Conservation (phyloP, 2,797 vertebrate species). For the Eremophila alpestris region DNA sequence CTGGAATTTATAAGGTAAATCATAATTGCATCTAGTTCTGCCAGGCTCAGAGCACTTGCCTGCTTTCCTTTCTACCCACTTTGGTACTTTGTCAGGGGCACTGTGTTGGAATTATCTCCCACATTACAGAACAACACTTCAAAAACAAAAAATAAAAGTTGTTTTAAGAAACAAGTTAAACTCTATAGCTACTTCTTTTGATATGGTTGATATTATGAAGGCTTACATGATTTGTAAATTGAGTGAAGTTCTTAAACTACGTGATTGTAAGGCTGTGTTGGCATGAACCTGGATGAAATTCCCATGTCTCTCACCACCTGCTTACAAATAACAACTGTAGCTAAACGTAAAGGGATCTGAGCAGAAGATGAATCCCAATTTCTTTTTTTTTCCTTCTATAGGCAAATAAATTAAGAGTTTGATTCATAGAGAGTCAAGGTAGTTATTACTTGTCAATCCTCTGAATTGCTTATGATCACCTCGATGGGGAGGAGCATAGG, state of each 20-base stretch:
- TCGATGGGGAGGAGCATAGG: fast-evolving
- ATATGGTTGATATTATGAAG: neutral
- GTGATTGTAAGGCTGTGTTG: neutral
- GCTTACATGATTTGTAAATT: neutral
- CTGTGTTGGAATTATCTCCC: neutral
- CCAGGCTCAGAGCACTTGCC: neutral
- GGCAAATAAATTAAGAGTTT: neutral
- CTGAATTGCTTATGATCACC: neutral
- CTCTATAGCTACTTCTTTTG: neutral
- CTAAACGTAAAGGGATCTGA: neutral
- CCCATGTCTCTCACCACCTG: neutral
- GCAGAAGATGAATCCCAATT: neutral
- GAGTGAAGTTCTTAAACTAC: neutral
- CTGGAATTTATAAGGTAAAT: neutral
- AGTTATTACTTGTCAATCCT: neutral
- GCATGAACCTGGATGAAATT: neutral
- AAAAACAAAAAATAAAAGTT: neutral
- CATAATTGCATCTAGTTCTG: neutral
- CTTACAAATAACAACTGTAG: neutral
- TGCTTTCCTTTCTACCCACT: neutral
- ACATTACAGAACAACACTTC: neutral
- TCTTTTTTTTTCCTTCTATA: neutral
- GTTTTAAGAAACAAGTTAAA: neutral
- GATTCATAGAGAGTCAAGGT: neutral
- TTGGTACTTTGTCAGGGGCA: neutral